These are phyloP conservation scores for Rattus norvegicus DNA, from an alignment of 2,113 vertebrate species.

Conservation along the genomic window DNA sequence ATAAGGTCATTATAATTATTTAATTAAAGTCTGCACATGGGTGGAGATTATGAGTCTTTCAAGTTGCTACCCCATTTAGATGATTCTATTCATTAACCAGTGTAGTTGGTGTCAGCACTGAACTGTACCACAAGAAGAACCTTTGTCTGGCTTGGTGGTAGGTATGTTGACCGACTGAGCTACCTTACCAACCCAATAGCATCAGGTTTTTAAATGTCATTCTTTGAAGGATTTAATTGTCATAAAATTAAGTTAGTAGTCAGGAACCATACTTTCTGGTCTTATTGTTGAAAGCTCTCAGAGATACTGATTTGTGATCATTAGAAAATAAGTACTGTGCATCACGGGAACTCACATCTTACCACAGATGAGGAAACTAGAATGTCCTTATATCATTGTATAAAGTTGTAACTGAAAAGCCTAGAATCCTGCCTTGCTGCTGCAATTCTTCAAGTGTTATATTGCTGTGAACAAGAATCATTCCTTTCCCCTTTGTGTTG, in stretches of 20 bases:
- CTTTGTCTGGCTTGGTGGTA: background rate
- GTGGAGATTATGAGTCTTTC: slow-evolving; percentile 88
- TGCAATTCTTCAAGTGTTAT: background rate
- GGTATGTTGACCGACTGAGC: background rate
- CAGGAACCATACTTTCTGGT: background rate
- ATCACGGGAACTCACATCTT: background rate
- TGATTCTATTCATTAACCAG: slow-evolving; percentile 87
- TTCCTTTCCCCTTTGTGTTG: slow-evolving; percentile 73
- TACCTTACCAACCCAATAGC: background rate
- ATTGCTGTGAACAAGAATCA: slow-evolving; percentile 78
- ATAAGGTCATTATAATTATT: slow-evolving; percentile 87
- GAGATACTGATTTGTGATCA: background rate
- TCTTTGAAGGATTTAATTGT: background rate
- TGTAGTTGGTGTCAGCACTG: slow-evolving; percentile 86
- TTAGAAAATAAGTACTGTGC: background rate
- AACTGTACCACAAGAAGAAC: slow-evolving; percentile 15
- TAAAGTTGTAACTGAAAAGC: background rate
- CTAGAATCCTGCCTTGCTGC: background rate
- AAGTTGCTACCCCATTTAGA: slow-evolving; percentile 87
- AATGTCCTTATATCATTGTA: background rate
- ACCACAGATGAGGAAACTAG: background rate
- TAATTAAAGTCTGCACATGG: slow-evolving; percentile 89
- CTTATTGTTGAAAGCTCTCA: background rate
- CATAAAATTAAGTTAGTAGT: background rate
- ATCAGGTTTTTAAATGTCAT: background rate